Percentiles rank a stretch among this genome's conserved stretches.
Evolutionary conservation across 2,797 vertebrate genomes (phyloP).

Genomic region (Sarcophilus harrisii): DNA sequence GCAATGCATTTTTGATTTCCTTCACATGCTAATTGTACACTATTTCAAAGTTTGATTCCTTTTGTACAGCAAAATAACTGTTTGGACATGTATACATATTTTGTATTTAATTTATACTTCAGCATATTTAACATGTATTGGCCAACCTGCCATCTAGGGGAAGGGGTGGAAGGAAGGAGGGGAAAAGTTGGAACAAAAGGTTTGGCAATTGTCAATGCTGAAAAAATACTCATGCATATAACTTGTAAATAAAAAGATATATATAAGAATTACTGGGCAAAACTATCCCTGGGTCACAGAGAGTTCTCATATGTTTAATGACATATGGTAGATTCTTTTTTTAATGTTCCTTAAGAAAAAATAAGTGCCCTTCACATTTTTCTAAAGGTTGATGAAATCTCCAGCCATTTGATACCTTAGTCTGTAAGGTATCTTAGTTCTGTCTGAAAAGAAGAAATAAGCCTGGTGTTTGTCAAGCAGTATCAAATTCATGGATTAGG

Average conservation of each 20-base stretch:
- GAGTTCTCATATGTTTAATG: not conserved
- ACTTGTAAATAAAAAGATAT: too few species aligned
- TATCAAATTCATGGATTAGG: not conserved
- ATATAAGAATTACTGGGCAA: conserved; percentile 13
- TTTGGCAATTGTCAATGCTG: too few species aligned
- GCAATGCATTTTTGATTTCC: not conserved
- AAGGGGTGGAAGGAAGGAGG: too few species aligned
- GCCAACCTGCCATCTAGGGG: too few species aligned
- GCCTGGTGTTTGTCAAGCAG: not conserved
- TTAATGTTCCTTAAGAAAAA: conserved; percentile 41
- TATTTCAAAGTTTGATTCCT: too few species aligned
- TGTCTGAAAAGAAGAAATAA: conserved; percentile 1
- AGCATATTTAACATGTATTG: too few species aligned
- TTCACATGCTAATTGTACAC: too few species aligned
- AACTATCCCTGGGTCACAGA: not conserved
- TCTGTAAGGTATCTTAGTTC: not conserved
- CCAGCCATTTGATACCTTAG: conserved; percentile 1
- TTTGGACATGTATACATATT: too few species aligned
- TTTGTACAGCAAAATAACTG: too few species aligned
- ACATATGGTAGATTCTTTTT: conserved; percentile 16
- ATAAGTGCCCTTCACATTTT: conserved; percentile 20
- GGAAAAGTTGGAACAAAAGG: too few species aligned
- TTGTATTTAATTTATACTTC: too few species aligned
- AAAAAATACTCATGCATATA: too few species aligned
- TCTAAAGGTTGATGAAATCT: conserved; percentile 33